These are phyloP conservation scores for Hylaeus volcanicus DNA, from an alignment of 1,140 invertebrate genomes.

Conservation along the genomic window DNA sequence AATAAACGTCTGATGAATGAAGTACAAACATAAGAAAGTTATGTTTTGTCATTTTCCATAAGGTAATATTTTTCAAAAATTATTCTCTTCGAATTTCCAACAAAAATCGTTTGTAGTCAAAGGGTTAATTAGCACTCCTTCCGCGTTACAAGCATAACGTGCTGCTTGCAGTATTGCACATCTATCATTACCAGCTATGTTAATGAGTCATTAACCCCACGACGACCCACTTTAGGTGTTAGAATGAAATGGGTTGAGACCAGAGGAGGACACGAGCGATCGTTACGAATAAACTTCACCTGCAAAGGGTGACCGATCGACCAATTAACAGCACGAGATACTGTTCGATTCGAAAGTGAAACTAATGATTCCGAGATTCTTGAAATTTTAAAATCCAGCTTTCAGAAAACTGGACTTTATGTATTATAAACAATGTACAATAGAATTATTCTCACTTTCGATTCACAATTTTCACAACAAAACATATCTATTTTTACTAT, in stretches of 20 bases:
- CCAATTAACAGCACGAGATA: not conserved
- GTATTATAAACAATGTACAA: too few relatives aligned
- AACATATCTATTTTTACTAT: too few relatives aligned
- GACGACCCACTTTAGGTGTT: constrained; percentile 46
- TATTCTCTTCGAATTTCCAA: too few relatives aligned
- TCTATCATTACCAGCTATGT: constrained; percentile 62
- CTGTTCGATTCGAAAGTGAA: not conserved
- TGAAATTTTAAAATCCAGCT: not conserved
- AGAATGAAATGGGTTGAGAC: not conserved
- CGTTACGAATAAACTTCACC: constrained; percentile 50
- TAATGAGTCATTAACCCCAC: constrained; percentile 64
- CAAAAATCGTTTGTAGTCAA: too few relatives aligned
- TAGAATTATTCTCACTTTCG: too few relatives aligned
- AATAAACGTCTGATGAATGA: too few relatives aligned
- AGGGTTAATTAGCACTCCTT: constrained; percentile 34
- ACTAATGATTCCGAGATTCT: not conserved
- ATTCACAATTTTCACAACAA: too few relatives aligned
- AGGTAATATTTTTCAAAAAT: too few relatives aligned
- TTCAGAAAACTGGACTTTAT: too few relatives aligned
- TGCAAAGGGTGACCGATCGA: constrained; percentile 43
- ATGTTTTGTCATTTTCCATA: too few relatives aligned
- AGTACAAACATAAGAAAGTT: too few relatives aligned
- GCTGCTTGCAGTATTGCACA: constrained; percentile 47
- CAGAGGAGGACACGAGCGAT: not conserved
- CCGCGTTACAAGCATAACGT: constrained; percentile 22